Evolutionary conservation across 2,797 vertebrate species (phyloP).

Genomic region (Phoeniculus purpureus): DNA sequence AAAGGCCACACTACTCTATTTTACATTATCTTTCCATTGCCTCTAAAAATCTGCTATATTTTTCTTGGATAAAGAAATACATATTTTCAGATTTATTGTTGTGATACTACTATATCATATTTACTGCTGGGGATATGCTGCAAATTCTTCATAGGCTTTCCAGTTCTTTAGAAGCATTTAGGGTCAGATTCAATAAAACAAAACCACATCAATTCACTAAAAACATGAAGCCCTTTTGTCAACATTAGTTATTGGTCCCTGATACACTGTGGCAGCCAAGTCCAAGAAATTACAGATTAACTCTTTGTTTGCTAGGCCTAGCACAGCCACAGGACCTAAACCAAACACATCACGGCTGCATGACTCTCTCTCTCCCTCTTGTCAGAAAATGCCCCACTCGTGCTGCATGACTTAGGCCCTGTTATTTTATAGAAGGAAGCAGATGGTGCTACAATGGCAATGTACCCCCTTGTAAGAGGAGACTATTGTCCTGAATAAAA

Average conservation of each 20-base stretch:
- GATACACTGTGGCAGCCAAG: neutral
- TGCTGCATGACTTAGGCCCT: neutral
- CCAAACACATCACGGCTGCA: neutral
- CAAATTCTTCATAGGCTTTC: neutral
- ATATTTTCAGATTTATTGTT: neutral
- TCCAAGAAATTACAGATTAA: neutral
- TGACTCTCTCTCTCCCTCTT: neutral
- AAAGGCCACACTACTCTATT: neutral
- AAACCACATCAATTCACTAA: neutral
- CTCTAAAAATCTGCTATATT: neutral
- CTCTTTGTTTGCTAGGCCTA: neutral
- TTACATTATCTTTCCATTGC: neutral
- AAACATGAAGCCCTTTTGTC: neutral
- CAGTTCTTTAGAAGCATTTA: neutral
- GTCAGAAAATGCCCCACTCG: neutral
- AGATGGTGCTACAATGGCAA: neutral
- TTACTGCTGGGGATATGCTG: neutral
- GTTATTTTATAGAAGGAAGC: neutral
- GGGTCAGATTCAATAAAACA: neutral
- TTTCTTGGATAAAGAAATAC: slow-evolving; percentile 1
- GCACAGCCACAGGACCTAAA: neutral
- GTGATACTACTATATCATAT: neutral
- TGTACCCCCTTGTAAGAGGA: neutral
- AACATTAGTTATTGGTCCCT: neutral
- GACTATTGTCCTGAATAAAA: neutral